Evolutionary conservation across 1,140 invertebrate genomes (phyloP).

Genomic region (Drosophila willistoni): DNA sequence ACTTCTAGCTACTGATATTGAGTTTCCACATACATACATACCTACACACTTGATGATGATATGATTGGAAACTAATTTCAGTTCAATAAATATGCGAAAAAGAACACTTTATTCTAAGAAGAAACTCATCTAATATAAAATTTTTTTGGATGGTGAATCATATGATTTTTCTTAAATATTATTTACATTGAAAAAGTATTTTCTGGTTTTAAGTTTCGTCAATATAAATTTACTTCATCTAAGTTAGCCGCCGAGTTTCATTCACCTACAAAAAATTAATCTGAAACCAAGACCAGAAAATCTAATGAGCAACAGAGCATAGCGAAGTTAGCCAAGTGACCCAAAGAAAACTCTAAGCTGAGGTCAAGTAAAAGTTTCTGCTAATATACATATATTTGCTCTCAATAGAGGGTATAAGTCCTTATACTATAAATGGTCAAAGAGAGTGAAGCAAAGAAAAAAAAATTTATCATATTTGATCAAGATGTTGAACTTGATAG

Average conservation of each 20-base stretch:
- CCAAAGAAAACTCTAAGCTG: constrained; percentile 27
- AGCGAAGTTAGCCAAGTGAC: constrained; percentile 28
- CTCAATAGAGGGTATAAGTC: not conserved
- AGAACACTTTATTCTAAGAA: no score
- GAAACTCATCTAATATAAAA: not conserved
- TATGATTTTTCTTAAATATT: no score
- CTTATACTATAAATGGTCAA: no score
- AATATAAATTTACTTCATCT: not conserved
- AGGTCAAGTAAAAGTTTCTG: constrained; percentile 45
- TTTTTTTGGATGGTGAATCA: not conserved
- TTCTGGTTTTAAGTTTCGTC: not conserved
- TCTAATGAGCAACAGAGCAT: constrained; percentile 38
- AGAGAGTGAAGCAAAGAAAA: no score
- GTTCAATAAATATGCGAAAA: no score
- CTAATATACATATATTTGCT: not conserved
- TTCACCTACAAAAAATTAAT: constrained; percentile 5
- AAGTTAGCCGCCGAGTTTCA: not conserved
- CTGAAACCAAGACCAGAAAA: constrained; percentile 16
- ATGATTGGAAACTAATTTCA: no score
- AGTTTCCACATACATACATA: no score
- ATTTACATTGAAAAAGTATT: no score
- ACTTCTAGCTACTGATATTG: no score
- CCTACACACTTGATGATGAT: no score
- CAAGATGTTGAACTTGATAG: no score
- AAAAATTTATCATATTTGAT: no score